Evolutionary conservation across 2,888 invertebrate genomes (phyloP).

Genomic region (Myathropa florea): DNA sequence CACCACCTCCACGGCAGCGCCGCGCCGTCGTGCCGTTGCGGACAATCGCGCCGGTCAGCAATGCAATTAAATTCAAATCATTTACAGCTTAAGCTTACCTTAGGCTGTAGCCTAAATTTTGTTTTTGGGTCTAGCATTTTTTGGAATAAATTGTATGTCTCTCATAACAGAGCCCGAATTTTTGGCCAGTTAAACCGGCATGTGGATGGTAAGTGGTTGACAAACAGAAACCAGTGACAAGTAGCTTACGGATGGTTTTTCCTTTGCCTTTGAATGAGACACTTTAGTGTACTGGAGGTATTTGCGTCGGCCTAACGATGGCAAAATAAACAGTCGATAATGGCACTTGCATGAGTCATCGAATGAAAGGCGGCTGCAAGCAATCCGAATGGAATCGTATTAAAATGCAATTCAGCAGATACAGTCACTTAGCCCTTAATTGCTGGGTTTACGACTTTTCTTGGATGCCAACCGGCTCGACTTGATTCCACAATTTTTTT

Average conservation of each 20-base stretch:
- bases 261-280: neutral
- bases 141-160: slow-evolving; percentile 8
- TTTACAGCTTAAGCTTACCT: slow-evolving; percentile 25
- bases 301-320: neutral
- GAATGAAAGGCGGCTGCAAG: no score
- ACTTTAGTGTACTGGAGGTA: neutral
- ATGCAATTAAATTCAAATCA: slow-evolving; percentile 21
- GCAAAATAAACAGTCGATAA: neutral
- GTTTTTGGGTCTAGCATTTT: neutral
- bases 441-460: neutral
- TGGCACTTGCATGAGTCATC: neutral
- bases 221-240: neutral
- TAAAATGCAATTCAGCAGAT: neutral
- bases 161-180: neutral
- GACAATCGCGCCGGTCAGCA: slow-evolving; percentile 25
- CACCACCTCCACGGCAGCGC: neutral
- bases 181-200: neutral
- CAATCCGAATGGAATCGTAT: neutral
- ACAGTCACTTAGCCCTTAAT: neutral
- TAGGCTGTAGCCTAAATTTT: slow-evolving; percentile 16
- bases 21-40: neutral
- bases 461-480: neutral
- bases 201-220: slow-evolving; percentile 8
- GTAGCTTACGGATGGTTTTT: neutral
- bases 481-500: neutral